Evolutionary conservation across 2,888 invertebrate genomes (phyloP), one percentile per base, ranked within the genome.

Genomic region (Caenorhabditis sinica): DNA sequence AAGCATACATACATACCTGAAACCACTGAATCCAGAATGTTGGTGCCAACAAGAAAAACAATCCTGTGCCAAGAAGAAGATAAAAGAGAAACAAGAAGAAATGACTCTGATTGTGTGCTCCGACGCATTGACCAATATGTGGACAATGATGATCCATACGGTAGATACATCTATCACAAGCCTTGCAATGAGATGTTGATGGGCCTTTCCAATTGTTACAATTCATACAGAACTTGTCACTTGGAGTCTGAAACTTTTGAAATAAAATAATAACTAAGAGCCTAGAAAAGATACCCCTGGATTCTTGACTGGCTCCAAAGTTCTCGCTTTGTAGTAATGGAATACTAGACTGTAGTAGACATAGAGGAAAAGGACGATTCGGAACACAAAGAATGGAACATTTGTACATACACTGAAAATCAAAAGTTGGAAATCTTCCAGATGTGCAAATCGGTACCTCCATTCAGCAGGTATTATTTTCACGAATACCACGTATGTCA

Each of bases 131-230:
- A n/a, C 72, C 80, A 28, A 80, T 72, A 40, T 73, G 72, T 11
- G 80, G 80, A 72, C 80, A 80, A 40, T 80, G 80, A 25, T 80
- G 80, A 43, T 80, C 80, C 65, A 80, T 66, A 3, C 72, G 56
- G 66, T 80, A 80, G 49, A 80, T 80, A 60, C 80, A 80, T n/a
- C 5, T 43, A 23, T 61, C 73, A 40, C 73, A 82, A 11, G 71
- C 75, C 25, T 71, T 72, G 51, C 82, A 82, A 33, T 82, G 82
- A n/a, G 71, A 76, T 28, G 75, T 76, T n/a, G 71, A 53, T n/a
- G 53, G 53, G 9, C 82, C 51, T 43, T 82, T 82, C 63, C 75
- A 75, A 9, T 69, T 75, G 53, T 82, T 69, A 49, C 81, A 81
- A 9, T 28, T 36, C 1, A 74, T 60, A 33, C 82, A 82, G n/a